A percentile compares a stretch with the other conserved stretches of the same genome.
Conservation (phyloP, 2,888 invertebrate species). For the Leptura quadrifasciata region DNA sequence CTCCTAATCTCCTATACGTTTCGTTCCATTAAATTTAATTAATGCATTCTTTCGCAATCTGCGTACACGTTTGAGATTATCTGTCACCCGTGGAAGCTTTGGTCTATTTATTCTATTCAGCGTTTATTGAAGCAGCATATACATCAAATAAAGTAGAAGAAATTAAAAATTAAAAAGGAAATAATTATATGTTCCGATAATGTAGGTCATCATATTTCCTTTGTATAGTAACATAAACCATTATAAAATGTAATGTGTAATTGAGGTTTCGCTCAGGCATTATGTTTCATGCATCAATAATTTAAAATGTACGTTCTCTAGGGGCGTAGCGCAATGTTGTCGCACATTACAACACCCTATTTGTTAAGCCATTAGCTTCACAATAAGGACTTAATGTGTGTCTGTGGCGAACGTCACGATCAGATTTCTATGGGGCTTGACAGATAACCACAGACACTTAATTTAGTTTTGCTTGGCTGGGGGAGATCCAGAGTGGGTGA, state of each 20-base stretch:
- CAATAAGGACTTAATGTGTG: conserved; percentile 63
- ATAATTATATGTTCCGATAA: too few species aligned
- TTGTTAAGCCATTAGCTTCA: conserved; percentile 63
- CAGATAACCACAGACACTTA: conserved; percentile 45
- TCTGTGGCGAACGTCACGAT: conserved; percentile 56
- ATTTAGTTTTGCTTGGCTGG: conserved; percentile 32
- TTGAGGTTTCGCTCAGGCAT: conserved; percentile 15
- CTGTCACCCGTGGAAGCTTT: too few species aligned
- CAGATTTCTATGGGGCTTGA: conserved; percentile 58
- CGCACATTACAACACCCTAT: conserved; percentile 59
- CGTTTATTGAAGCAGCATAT: too few species aligned
- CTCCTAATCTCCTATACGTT: too few species aligned
- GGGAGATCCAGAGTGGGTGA: background rate
- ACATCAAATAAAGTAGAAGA: too few species aligned
- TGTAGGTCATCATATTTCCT: conserved; percentile 9
- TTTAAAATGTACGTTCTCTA: conserved; percentile 37
- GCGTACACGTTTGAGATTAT: too few species aligned
- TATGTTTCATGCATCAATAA: conserved; percentile 25
- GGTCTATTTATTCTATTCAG: too few species aligned
- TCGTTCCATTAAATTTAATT: too few species aligned
- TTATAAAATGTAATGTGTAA: conserved; percentile 10
- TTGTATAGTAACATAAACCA: conserved; percentile 19
- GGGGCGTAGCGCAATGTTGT: conserved; percentile 41
- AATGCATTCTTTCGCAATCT: too few species aligned
- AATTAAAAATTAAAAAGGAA: too few species aligned